Conservation (phyloP, 1,140 invertebrate species). For the Euwallacea fornicatus region DNA sequence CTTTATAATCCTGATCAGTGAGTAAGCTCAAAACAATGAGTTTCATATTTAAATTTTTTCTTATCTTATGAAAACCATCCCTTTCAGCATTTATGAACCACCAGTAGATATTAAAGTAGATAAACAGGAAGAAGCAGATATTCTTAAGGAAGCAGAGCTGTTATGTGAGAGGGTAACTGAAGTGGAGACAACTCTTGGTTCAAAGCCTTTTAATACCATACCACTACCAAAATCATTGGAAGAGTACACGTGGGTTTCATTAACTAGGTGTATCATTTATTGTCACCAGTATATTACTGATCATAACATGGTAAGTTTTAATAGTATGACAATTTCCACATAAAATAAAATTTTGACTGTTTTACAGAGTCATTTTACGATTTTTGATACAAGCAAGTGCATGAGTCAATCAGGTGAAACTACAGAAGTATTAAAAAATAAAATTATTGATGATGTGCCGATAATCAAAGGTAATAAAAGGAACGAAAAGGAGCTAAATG, state of each 20-base stretch:
- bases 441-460: constrained; percentile 53
- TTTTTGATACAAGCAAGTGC: constrained; percentile 50
- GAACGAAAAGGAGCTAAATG: constrained; percentile 47
- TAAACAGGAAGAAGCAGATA: constrained; percentile 59
- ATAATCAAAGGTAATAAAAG: constrained; percentile 48
- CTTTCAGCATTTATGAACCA: constrained; percentile 56
- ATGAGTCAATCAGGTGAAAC: constrained; percentile 47
- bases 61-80: constrained; percentile 15
- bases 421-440: constrained; percentile 42
- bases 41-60: constrained; percentile 14
- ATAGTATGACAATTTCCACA: not conserved
- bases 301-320: constrained; percentile 53
- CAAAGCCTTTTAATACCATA: constrained; percentile 61
- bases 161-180: constrained; percentile 63
- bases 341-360: constrained; percentile 15
- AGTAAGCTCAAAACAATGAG: constrained; percentile 37
- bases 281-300: constrained; percentile 69
- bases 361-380: constrained; percentile 50
- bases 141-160: constrained; percentile 66
- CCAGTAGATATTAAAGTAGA: constrained; percentile 60
- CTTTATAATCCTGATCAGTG: constrained; percentile 67
- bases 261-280: constrained; percentile 67
- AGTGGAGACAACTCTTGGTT: constrained; percentile 57
- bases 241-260: constrained; percentile 65
- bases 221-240: constrained; percentile 62